A percentile compares a stretch with the other conserved stretches of the same genome.
phyloP scores from a whole-genome alignment of 2,888 invertebrate genomes.

The Tortrix viridana region DNA sequence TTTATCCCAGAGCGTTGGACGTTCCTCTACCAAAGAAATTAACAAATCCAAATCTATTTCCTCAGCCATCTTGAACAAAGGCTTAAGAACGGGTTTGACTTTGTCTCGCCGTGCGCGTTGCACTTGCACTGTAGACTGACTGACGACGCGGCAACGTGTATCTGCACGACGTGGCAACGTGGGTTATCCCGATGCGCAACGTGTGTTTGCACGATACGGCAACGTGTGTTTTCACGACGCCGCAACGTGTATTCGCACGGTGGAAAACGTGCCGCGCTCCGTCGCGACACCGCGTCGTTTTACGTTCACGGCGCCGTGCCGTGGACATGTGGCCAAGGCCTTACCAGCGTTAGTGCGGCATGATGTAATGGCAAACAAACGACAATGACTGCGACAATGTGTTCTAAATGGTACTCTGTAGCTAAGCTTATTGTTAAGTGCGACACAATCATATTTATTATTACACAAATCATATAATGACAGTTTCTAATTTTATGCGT shows the following conservation, averaged over 20 bases:
- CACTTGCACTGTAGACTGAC: no score
- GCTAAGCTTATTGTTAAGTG: not conserved
- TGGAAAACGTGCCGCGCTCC: no score
- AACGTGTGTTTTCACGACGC: not conserved
- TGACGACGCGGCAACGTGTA: not conserved
- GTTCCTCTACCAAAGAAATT: constrained; percentile 8
- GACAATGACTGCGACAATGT: no score
- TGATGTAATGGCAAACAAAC: no score
- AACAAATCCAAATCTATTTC: constrained; percentile 1
- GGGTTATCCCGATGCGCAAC: not conserved
- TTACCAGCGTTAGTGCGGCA: no score
- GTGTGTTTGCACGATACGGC: not conserved
- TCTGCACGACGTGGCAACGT: not conserved
- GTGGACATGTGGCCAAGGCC: no score
- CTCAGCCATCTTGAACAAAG: constrained; percentile 4
- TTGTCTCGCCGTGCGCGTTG: no score
- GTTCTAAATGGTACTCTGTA: not conserved
- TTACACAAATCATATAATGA: not conserved
- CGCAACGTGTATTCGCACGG: not conserved
- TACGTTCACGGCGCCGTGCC: no score
- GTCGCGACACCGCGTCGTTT: no score
- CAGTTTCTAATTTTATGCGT: not conserved
- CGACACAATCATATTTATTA: not conserved
- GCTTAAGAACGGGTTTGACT: no score
- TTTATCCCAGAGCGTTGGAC: constrained; percentile 11